These are phyloP conservation scores for Schizaphis graminum DNA, from an alignment of 2,888 invertebrate species.

Conservation along the genomic window DNA sequence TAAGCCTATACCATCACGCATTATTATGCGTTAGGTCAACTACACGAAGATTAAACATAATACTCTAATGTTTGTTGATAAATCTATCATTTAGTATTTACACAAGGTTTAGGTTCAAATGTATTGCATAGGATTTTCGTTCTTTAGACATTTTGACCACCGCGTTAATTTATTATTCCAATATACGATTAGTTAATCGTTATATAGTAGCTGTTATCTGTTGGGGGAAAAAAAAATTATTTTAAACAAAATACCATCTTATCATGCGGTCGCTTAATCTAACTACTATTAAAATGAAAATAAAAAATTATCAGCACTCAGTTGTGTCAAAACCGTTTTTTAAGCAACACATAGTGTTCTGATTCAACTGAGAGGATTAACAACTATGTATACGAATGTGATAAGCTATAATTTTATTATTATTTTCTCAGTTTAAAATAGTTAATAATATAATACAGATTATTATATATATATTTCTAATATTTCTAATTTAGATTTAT, in stretches of 20 bases:
- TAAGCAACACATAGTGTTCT: slow-evolving; percentile 42
- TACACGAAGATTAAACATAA: background rate
- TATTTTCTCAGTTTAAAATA: background rate
- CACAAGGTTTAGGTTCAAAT: background rate
- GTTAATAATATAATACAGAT: background rate
- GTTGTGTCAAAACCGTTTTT: slow-evolving; percentile 45
- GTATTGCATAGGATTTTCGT: background rate
- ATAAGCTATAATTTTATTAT: background rate
- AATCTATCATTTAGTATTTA: background rate
- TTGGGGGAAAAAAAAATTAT: background rate
- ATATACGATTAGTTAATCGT: background rate
- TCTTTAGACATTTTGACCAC: background rate
- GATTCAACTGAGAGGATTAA: background rate
- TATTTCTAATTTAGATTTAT: background rate
- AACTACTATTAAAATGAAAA: slow-evolving; percentile 20
- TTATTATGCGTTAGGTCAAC: background rate
- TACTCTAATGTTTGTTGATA: background rate
- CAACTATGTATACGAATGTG: background rate
- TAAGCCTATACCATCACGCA: background rate
- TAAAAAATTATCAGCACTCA: slow-evolving; percentile 31
- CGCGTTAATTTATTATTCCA: background rate
- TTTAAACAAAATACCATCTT: slow-evolving; percentile 51
- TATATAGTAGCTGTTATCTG: slow-evolving; percentile 42
- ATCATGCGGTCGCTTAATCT: slow-evolving; percentile 48
- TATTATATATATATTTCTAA: background rate